Evolutionary conservation across 2,113 vertebrate genomes (phyloP).

Genomic region (Oreochromis spilurus): DNA sequence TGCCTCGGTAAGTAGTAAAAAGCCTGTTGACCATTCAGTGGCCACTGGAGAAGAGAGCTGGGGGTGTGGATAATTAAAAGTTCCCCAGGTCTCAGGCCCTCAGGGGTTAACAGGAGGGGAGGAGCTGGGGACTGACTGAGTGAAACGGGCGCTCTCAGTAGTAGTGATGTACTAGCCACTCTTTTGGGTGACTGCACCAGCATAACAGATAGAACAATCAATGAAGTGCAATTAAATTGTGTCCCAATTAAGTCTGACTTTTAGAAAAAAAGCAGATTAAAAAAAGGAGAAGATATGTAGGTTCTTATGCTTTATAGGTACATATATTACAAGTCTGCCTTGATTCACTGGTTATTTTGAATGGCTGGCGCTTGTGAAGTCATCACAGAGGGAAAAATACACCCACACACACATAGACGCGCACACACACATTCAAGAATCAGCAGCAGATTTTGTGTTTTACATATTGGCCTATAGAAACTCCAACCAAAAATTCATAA

Average conservation of each 20-base stretch:
- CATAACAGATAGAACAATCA: not conserved
- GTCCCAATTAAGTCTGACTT: not conserved
- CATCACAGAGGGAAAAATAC: not conserved
- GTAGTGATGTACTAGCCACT: not conserved
- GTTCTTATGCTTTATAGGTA: not conserved
- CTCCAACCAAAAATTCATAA: not conserved
- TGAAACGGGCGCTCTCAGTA: constrained; percentile 12
- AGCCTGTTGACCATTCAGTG: constrained; percentile 86
- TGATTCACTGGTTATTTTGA: not conserved
- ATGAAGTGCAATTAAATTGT: not conserved
- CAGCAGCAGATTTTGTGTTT: not conserved
- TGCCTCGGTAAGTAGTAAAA: constrained; percentile 81
- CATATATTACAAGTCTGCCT: not conserved
- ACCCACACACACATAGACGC: not conserved
- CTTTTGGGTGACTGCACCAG: constrained; percentile 10
- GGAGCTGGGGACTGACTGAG: constrained; percentile 52
- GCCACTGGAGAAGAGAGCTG: constrained; percentile 59
- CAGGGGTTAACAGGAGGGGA: constrained; percentile 69
- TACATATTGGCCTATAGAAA: not conserved
- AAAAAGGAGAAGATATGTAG: not conserved
- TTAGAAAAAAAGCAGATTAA: not conserved
- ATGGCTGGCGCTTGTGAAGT: not conserved
- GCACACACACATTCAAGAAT: not conserved
- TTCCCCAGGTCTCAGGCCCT: constrained; percentile 83
- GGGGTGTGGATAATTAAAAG: constrained; percentile 89